phyloP scores from a whole-genome alignment of 2,113 vertebrate genomes.

The Erythrolamprus reginae region DNA sequence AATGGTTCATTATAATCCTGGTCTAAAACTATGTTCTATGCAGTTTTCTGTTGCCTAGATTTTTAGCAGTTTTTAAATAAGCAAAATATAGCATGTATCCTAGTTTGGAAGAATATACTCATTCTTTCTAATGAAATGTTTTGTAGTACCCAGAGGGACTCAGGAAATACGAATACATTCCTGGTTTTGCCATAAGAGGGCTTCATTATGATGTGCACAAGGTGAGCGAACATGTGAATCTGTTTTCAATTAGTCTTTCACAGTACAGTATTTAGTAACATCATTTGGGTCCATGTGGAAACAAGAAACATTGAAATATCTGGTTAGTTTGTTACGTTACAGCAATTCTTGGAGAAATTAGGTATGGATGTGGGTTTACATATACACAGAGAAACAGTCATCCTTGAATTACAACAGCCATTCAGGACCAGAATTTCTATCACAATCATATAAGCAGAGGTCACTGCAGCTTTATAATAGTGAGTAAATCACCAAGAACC shows the following conservation, averaged over 20 bases:
- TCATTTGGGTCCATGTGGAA: not conserved
- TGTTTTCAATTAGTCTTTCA: not conserved
- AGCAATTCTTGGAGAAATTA: not conserved
- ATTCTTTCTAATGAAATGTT: not conserved
- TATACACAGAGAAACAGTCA: not conserved
- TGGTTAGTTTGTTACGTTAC: not conserved
- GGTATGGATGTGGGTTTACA: not conserved
- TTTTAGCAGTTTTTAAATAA: not conserved
- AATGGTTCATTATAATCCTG: not conserved
- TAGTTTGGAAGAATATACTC: not conserved
- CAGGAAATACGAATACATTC: conserved; percentile 74
- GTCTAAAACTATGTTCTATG: not conserved
- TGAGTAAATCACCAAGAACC: not conserved
- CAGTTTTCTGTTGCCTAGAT: not conserved
- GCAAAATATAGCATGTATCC: not conserved
- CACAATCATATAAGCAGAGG: not conserved
- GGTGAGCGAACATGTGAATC: conserved; percentile 54
- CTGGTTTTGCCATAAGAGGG: conserved; percentile 76
- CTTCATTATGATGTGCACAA: conserved; percentile 80
- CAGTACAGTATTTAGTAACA: not conserved
- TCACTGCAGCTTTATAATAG: not conserved
- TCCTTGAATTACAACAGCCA: not conserved
- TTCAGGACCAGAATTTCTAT: not conserved
- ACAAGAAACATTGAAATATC: not conserved
- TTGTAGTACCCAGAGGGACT: conserved; percentile 75